Percentiles rank a stretch among this genome's conserved stretches.
Conservation (phyloP, 1,140 invertebrate genomes). For the Dinothrombium tinctorium region DNA sequence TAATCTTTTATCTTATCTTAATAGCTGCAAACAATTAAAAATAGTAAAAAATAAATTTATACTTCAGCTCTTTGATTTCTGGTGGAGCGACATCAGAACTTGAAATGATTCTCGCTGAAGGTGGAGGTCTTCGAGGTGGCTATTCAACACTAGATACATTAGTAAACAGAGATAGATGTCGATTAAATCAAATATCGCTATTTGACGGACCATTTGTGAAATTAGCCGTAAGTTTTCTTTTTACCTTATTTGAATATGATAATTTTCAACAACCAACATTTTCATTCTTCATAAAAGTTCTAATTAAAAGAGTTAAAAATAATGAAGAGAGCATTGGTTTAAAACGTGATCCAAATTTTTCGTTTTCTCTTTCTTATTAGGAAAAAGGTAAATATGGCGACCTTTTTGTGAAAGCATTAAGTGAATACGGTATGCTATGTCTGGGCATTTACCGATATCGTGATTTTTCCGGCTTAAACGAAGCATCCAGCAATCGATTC, state of each 20-base stretch:
- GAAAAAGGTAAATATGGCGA: slow-evolving; percentile 84
- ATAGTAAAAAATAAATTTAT: too few species aligned
- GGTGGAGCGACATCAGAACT: slow-evolving; percentile 94
- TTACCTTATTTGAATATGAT: too few species aligned
- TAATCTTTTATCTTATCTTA: too few species aligned
- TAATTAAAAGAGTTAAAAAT: too few species aligned
- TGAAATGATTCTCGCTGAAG: slow-evolving; percentile 91
- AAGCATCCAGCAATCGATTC: slow-evolving; percentile 35
- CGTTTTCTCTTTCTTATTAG: too few species aligned
- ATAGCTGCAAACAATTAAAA: too few species aligned
- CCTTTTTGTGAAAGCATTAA: slow-evolving; percentile 82
- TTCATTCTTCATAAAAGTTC: too few species aligned
- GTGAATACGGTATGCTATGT: slow-evolving; percentile 93
- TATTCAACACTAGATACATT: slow-evolving; percentile 90
- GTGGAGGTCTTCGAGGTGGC: slow-evolving; percentile 82
- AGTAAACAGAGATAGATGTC: slow-evolving; percentile 67
- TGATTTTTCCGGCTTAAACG: slow-evolving; percentile 15
- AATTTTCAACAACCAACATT: too few species aligned
- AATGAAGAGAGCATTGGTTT: too few species aligned
- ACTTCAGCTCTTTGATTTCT: slow-evolving; percentile 87
- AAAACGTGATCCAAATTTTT: neutral
- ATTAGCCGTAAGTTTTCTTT: slow-evolving; percentile 53
- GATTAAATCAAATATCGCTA: slow-evolving; percentile 87
- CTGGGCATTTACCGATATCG: slow-evolving; percentile 79
- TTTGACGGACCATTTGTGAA: slow-evolving; percentile 86